Conservation (phyloP, 2,888 invertebrate genomes). For the Digitonthophagus gazella region DNA sequence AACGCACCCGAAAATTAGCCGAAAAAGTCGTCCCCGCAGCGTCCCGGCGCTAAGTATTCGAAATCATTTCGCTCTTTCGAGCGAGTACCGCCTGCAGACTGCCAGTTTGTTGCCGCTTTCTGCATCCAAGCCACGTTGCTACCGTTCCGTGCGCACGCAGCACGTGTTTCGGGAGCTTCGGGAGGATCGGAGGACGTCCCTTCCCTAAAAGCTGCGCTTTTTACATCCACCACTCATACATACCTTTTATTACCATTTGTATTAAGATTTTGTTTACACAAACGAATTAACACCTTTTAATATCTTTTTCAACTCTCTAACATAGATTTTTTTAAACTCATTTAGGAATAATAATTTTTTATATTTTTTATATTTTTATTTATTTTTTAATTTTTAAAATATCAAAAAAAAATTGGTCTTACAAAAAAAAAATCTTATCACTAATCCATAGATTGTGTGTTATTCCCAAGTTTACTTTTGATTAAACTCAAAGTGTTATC, state of each 20-base stretch:
- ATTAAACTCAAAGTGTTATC: no score
- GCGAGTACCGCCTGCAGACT: slow-evolving; percentile 41
- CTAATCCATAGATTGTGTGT: no score
- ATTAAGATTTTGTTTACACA: not conserved
- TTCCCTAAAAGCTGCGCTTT: slow-evolving; percentile 3
- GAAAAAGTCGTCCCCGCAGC: slow-evolving; percentile 21
- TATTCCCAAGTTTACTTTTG: no score
- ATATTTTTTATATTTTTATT: no score
- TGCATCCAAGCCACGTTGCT: slow-evolving; percentile 41
- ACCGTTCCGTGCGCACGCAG: slow-evolving; percentile 47
- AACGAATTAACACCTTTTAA: not conserved
- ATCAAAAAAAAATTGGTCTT: no score
- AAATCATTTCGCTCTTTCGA: slow-evolving; percentile 36
- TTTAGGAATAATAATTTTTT: no score
- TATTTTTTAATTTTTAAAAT: no score
- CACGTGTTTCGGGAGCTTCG: slow-evolving; percentile 42
- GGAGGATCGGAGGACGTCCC: not conserved
- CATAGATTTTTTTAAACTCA: not conserved
- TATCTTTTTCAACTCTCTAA: not conserved
- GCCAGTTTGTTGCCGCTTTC: slow-evolving; percentile 40
- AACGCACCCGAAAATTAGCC: slow-evolving; percentile 29
- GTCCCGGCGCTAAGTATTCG: slow-evolving; percentile 30
- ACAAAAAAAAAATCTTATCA: no score
- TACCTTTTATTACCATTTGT: not conserved
- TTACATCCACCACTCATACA: not conserved